phyloP scores from a whole-genome alignment of 2,888 invertebrate species.

The Parthenolecanium corni region DNA sequence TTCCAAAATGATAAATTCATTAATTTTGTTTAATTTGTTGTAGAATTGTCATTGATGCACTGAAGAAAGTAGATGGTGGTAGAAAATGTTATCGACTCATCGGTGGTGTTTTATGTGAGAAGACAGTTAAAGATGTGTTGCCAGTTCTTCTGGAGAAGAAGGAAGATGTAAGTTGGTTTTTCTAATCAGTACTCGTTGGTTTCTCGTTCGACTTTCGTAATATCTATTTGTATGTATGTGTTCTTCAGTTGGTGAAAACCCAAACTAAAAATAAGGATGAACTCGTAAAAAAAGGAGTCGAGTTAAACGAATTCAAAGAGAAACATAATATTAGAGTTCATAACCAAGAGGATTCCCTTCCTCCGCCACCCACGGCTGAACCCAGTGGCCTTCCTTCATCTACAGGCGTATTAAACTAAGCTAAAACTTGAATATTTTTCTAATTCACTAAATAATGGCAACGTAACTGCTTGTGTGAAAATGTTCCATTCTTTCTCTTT shows the following conservation, averaged over 20 bases:
- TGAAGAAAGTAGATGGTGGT: constrained; percentile 68
- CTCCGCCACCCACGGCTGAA: constrained; percentile 7
- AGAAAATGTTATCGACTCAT: constrained; percentile 88
- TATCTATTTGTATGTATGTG: background rate
- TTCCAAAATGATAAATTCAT: no score
- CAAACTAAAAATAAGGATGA: constrained; percentile 56
- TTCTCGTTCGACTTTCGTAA: background rate
- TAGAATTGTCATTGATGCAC: constrained; percentile 88
- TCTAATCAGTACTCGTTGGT: background rate
- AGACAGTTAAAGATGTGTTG: constrained; percentile 80
- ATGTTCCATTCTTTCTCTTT: no score
- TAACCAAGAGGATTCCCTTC: constrained; percentile 28
- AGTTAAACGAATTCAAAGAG: constrained; percentile 85
- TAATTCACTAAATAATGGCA: no score
- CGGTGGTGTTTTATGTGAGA: constrained; percentile 85
- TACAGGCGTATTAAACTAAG: constrained; percentile 8
- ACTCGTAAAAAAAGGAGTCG: constrained; percentile 70
- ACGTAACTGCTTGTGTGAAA: no score
- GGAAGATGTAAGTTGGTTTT: constrained; percentile 46
- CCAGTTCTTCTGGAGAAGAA: constrained; percentile 70
- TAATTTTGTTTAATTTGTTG: no score
- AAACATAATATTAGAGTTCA: constrained; percentile 77
- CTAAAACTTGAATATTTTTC: background rate
- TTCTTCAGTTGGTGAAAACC: constrained; percentile 11
- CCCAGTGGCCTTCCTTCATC: background rate